Evolutionary conservation across 1,140 invertebrate species (phyloP).

Genomic region (Drosophila asahinai): DNA sequence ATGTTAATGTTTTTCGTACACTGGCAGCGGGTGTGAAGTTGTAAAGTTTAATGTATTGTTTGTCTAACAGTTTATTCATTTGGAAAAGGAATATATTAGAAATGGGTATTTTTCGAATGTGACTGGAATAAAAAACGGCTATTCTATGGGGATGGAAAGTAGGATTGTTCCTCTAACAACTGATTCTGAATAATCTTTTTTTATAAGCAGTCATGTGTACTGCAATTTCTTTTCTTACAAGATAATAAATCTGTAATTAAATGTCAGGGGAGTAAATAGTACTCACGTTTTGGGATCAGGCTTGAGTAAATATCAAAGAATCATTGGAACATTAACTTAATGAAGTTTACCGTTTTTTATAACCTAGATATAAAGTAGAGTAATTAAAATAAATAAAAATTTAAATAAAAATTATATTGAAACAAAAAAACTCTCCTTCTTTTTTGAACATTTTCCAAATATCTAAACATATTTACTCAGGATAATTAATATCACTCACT

Average conservation of each 20-base stretch:
- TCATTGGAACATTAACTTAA: background rate
- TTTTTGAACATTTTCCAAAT: background rate
- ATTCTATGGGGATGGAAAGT: conserved; percentile 50
- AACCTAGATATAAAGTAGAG: no score
- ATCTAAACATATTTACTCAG: background rate
- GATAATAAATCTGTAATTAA: conserved; percentile 18
- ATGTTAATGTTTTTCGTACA: conserved; percentile 65
- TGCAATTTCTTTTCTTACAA: conserved; percentile 11
- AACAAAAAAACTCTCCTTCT: no score
- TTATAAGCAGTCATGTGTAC: conserved; percentile 37
- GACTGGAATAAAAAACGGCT: conserved; percentile 61
- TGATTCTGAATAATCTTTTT: conserved; percentile 16
- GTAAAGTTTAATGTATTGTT: conserved; percentile 84
- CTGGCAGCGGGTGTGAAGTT: conserved; percentile 79
- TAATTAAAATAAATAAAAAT: no score
- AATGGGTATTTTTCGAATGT: conserved; percentile 44
- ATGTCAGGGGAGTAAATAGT: conserved; percentile 6
- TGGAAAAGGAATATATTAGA: conserved; percentile 64
- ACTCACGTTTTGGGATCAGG: background rate
- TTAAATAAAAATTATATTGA: no score
- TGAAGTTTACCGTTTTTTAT: background rate
- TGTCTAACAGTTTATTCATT: conserved; percentile 83
- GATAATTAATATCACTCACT: background rate
- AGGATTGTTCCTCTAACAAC: conserved; percentile 4
- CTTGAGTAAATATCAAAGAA: background rate